Conservation (phyloP, 1,140 invertebrate genomes). For the Sycobia sp. region DNA sequence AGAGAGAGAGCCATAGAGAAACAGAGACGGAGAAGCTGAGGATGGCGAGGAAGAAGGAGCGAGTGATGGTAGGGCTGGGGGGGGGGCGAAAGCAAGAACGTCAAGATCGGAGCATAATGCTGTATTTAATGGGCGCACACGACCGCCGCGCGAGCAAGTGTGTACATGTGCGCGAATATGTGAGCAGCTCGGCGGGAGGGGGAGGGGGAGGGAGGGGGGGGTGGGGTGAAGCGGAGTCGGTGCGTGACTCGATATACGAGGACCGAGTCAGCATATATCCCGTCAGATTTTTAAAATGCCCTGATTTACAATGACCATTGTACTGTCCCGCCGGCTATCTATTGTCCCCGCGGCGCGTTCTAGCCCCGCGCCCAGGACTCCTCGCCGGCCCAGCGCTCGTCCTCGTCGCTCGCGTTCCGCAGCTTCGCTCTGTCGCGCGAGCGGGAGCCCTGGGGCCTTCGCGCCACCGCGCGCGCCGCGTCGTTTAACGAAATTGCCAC, state of each 20-base stretch:
- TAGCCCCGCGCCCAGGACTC: slow-evolving; percentile 22
- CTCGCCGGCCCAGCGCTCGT: not conserved
- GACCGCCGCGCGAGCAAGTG: not conserved
- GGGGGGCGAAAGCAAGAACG: slow-evolving; percentile 21
- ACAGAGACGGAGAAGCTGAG: too few relatives aligned
- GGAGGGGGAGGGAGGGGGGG: not conserved
- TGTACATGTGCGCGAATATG: not conserved
- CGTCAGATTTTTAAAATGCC: slow-evolving; percentile 58
- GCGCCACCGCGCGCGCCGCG: too few relatives aligned
- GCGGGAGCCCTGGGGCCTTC: too few relatives aligned
- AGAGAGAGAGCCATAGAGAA: not conserved
- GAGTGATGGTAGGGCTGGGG: not conserved
- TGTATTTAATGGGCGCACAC: slow-evolving; percentile 56
- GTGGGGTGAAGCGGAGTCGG: slow-evolving; percentile 29
- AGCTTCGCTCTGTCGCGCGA: not conserved
- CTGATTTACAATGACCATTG: slow-evolving; percentile 60
- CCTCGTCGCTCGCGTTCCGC: not conserved
- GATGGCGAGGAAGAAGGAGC: too few relatives aligned
- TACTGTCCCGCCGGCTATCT: slow-evolving; percentile 53
- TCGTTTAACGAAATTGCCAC: too few relatives aligned
- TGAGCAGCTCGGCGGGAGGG: not conserved
- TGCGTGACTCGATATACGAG: slow-evolving; percentile 56
- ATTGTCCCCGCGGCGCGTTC: slow-evolving; percentile 47
- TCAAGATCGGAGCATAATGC: slow-evolving; percentile 54
- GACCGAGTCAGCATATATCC: slow-evolving; percentile 56